phyloP scores from a whole-genome alignment of 2,888 invertebrate genomes.

The Parnassius glacialis region DNA sequence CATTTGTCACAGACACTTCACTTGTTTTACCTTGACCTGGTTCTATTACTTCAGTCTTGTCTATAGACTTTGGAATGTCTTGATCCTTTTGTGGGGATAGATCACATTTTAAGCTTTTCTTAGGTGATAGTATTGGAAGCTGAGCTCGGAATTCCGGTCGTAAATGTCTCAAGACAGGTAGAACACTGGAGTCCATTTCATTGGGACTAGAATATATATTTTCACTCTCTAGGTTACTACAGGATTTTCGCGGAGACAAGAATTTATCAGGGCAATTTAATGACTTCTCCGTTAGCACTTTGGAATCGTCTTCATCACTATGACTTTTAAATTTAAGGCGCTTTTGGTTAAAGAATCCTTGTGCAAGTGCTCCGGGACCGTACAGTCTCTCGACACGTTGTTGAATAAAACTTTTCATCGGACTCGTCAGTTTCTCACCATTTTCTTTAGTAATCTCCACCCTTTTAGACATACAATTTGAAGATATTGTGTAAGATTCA shows the following conservation, averaged over 20 bases:
- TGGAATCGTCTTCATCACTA: constrained; percentile 63
- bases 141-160: constrained; percentile 93
- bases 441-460: constrained; percentile 76
- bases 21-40: constrained; percentile 31
- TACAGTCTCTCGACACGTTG: constrained; percentile 93
- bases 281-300: constrained; percentile 66
- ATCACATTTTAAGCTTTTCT: constrained; percentile 65
- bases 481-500: constrained; percentile 73
- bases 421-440: constrained; percentile 69
- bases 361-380: constrained; percentile 92
- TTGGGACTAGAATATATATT: constrained; percentile 55
- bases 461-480: constrained; percentile 69
- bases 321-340: constrained; percentile 71
- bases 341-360: constrained; percentile 89
- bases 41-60: constrained; percentile 48
- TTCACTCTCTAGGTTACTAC: constrained; percentile 47
- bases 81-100: constrained; percentile 58
- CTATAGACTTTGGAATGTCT: constrained; percentile 53
- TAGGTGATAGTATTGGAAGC: constrained; percentile 85
- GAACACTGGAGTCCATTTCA: constrained; percentile 54
- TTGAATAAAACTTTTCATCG: constrained; percentile 90
- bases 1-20: constrained; percentile 48
- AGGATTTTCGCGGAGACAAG: constrained; percentile 49
- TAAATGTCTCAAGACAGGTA: constrained; percentile 91
- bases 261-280: constrained; percentile 63